phyloP scores from a whole-genome alignment of 2,888 invertebrate species.

The Drosophila mimica region DNA sequence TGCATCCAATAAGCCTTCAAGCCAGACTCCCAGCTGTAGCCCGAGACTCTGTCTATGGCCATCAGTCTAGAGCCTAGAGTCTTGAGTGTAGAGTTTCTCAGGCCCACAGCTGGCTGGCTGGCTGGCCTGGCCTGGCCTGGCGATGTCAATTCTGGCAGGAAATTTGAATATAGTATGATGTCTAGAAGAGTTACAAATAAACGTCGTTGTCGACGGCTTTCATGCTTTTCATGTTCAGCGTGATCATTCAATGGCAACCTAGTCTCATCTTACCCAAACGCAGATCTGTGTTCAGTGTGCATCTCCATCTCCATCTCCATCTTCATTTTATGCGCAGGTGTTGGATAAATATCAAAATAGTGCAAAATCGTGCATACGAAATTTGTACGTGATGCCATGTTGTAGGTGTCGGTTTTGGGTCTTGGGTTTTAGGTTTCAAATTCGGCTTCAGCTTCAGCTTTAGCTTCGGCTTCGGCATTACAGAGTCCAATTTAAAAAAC shows the following conservation, averaged over 20 bases:
- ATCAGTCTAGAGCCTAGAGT: neutral
- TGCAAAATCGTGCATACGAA: constrained; percentile 84
- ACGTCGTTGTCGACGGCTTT: constrained; percentile 62
- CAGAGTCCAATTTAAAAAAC: constrained; percentile 55
- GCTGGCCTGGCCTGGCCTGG: constrained; percentile 14
- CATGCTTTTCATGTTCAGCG: constrained; percentile 76
- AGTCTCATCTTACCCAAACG: constrained; percentile 50
- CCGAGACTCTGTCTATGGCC: constrained; percentile 8
- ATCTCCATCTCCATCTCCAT: constrained; percentile 49
- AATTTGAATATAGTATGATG: constrained; percentile 62
- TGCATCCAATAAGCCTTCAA: constrained; percentile 27
- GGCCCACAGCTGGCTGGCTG: constrained; percentile 45
- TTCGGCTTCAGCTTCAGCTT: constrained; percentile 26
- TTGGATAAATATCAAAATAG: constrained; percentile 84
- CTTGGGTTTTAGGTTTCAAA: constrained; percentile 39
- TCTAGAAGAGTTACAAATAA: constrained; percentile 57
- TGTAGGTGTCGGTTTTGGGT: constrained; percentile 80
- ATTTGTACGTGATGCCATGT: constrained; percentile 84
- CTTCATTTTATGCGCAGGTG: constrained; percentile 78
- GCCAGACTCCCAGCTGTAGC: constrained; percentile 25
- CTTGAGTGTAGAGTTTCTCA: constrained; percentile 46
- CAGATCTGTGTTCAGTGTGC: constrained; percentile 48
- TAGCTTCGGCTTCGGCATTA: constrained; percentile 32
- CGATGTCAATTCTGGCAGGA: constrained; percentile 63
- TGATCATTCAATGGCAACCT: constrained; percentile 69